Evolutionary conservation across 1,140 invertebrate species (phyloP).

Genomic region (Philotrypesis tridentata): DNA sequence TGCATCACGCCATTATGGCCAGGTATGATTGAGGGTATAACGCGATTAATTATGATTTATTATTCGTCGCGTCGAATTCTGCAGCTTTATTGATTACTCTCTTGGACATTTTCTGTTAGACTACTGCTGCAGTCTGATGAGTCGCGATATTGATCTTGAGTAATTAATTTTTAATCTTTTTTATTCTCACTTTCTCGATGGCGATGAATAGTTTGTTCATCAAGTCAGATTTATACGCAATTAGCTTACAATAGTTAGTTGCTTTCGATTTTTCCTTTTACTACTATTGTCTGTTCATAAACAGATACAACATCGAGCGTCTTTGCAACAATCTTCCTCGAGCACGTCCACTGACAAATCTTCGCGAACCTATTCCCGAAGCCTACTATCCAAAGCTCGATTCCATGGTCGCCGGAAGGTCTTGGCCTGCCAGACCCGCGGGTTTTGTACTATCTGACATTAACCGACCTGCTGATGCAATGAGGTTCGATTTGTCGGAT

Average conservation of each 20-base stretch:
- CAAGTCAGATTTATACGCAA: no score
- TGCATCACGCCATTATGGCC: conserved; percentile 77
- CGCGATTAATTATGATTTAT: background rate
- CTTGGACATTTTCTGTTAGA: background rate
- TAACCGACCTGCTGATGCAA: conserved; percentile 79
- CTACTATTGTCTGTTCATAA: no score
- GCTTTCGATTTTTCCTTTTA: no score
- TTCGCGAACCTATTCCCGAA: conserved; percentile 78
- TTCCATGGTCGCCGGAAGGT: conserved; percentile 77
- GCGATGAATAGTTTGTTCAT: no score
- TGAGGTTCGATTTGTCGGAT: conserved; percentile 80
- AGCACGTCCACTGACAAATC: conserved; percentile 76
- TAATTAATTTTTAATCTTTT: background rate
- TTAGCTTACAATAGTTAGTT: no score
- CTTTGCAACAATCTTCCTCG: conserved; percentile 64
- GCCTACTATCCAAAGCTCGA: conserved; percentile 85
- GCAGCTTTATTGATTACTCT: background rate
- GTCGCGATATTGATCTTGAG: background rate
- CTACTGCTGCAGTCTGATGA: background rate
- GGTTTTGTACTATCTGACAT: conserved; percentile 78
- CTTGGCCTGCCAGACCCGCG: conserved; percentile 78
- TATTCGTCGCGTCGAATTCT: background rate
- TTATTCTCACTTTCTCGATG: background rate
- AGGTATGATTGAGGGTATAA: conserved; percentile 63
- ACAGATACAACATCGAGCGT: conserved; percentile 82